Evolutionary conservation across 2,797 vertebrate species (phyloP), one percentile per base, ranked within the genome.

Genomic region (Darevskia nairensis): DNA sequence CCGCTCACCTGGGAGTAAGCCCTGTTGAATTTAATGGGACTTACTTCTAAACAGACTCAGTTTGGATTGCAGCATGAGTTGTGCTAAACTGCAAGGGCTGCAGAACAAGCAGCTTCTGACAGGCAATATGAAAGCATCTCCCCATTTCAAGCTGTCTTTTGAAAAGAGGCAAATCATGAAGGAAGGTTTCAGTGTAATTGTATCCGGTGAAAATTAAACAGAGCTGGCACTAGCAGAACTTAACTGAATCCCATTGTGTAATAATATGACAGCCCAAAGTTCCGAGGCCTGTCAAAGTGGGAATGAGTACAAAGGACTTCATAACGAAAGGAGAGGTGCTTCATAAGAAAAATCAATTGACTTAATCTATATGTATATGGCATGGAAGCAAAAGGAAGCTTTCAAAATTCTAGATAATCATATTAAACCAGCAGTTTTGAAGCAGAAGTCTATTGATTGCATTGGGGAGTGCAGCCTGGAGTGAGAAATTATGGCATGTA

Each of bases 311-410:
- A 84, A 88, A 88, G 50, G 32, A 80, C 32, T 32, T 29, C 1
- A n/a, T 71, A 72, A 80, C 82, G 80, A 84, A 72, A 64, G 50
- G 64, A 61, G 15, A 72, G 19, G 23, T 61, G 50, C 68, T 88
- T 84, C 75, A 80, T 71, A 39, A 80, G 82, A 74, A 64, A 72
- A 89, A 89, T 79, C 80, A 79, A n/a, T 74, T 72, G 66, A 82
- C 39, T 76, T 50, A 88, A 84, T 89, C 80, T 82, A 69, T 86
- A 81, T 27, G 25, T 35, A 44, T 44, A 72, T 72, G 41, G 80
- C n/a, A 71, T 9, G 44, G 74, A 79, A 61, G 64, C 7, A 78
- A 79, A 86, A 64, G 55, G 19, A 78, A 59, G 41, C 50, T 64
- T 86, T 72, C 19, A 61, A 5, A 61, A 29, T 32, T 59, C 8